phyloP scores from a whole-genome alignment of 2,113 vertebrate genomes.

The Rostratula benghalensis region DNA sequence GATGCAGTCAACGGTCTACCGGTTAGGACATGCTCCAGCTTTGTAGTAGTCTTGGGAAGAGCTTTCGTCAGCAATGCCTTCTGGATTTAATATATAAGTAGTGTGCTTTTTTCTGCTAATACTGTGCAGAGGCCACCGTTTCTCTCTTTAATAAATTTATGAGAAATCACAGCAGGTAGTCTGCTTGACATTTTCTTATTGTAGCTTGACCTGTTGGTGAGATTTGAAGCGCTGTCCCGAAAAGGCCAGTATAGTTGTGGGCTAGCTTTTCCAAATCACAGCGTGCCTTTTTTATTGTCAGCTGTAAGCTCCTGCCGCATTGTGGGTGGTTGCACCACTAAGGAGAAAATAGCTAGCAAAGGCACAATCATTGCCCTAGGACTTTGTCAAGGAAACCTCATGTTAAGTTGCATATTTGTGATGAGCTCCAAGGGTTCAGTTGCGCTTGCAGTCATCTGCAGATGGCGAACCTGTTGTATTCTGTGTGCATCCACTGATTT shows the following conservation, averaged over 20 bases:
- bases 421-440: not conserved
- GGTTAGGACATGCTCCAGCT: conserved; percentile 62
- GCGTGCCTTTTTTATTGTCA: not conserved
- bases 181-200: not conserved
- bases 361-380: not conserved
- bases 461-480: not conserved
- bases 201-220: not conserved
- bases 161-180: not conserved
- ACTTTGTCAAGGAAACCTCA: not conserved
- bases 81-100: not conserved
- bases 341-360: conserved; percentile 25
- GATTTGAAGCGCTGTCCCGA: not conserved
- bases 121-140: not conserved
- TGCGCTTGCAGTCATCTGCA: not conserved
- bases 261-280: not conserved
- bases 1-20: conserved; percentile 21
- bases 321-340: conserved; percentile 26
- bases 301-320: not conserved
- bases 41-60: conserved; percentile 31
- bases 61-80: not conserved
- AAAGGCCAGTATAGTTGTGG: not conserved
- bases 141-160: not conserved
- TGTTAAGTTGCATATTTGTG: not conserved
- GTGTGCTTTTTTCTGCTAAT: not conserved
- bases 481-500: not conserved